Evolutionary conservation across 2,797 vertebrate genomes (phyloP).

Genomic region (Psittacula echo): DNA sequence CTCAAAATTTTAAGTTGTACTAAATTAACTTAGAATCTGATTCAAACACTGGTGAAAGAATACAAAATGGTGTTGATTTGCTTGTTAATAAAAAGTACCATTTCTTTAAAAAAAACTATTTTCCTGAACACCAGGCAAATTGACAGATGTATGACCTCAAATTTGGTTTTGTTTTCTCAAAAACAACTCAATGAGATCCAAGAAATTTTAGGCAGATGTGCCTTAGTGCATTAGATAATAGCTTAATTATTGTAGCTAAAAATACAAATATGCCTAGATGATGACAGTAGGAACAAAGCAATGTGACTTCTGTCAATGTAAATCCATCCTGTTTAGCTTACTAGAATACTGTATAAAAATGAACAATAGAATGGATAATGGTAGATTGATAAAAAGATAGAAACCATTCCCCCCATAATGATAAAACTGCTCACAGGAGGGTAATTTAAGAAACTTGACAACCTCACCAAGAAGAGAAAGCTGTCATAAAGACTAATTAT

Average conservation of each 20-base stretch:
- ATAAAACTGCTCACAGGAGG: background rate
- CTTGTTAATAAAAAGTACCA: background rate
- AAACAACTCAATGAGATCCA: background rate
- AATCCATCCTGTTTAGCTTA: background rate
- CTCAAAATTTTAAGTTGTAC: background rate
- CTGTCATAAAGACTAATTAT: background rate
- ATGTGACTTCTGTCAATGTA: background rate
- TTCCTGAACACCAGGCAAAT: background rate
- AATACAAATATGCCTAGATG: background rate
- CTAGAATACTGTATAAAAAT: background rate
- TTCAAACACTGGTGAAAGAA: background rate
- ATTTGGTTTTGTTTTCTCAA: background rate
- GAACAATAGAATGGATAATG: background rate
- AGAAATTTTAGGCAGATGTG: background rate
- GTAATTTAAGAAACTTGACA: background rate
- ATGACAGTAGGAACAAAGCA: background rate
- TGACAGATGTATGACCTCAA: background rate
- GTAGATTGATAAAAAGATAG: background rate
- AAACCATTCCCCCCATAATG: background rate
- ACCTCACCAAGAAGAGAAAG: background rate
- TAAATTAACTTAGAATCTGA: background rate
- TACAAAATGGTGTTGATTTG: background rate
- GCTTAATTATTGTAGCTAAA: background rate
- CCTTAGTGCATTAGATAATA: background rate
- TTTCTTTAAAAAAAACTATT: background rate